A percentile compares a stretch with the other conserved stretches of the same genome.
Conservation (phyloP, 2,797 vertebrate species). For the Chrysolophus pictus region DNA sequence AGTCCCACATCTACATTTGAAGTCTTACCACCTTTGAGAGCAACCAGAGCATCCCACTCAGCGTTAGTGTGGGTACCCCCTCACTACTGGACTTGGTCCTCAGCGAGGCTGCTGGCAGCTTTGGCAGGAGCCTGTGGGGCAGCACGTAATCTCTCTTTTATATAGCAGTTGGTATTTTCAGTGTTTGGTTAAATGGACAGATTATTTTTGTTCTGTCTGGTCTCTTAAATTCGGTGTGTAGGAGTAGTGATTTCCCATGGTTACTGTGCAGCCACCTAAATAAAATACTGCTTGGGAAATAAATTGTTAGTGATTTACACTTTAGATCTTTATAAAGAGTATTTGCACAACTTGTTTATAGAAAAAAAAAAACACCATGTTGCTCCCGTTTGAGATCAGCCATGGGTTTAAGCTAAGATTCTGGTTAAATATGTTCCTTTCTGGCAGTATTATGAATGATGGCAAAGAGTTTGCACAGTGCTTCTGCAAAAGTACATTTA, state of each 20-base stretch:
- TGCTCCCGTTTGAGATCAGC: background rate
- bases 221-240: background rate
- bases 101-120: background rate
- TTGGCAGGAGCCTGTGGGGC: accelerated
- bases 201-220: background rate
- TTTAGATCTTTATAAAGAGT: background rate
- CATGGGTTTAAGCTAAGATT: background rate
- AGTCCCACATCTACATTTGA: no score
- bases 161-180: background rate
- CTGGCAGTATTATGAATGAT: background rate
- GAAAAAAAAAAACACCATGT: background rate
- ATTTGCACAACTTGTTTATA: background rate
- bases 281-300: background rate
- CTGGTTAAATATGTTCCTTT: background rate
- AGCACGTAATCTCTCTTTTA: background rate
- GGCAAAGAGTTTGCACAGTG: background rate
- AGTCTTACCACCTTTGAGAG: background rate
- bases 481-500: background rate
- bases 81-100: background rate
- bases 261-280: background rate
- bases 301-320: background rate
- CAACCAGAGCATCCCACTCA: background rate
- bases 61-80: background rate
- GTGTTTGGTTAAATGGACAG: background rate
- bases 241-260: background rate